Base-by-base conservation (phyloP, 2,113 vertebrate species). In the Connochaetes taurinus region DNA sequence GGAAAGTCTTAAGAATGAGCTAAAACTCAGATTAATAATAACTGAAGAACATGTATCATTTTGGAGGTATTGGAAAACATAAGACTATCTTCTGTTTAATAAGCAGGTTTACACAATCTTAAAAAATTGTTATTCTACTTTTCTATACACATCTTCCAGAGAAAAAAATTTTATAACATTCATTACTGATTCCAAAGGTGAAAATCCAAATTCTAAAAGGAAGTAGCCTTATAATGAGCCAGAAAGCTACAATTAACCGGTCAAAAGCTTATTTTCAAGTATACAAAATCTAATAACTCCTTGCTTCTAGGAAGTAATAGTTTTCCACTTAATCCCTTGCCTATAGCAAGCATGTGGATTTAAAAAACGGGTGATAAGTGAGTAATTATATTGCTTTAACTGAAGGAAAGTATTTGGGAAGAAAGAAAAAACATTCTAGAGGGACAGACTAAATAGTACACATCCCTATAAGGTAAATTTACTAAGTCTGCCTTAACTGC, bases 161-260 rank as follows among this genome's bases (percentile, higher is more conserved):
- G 27, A 36, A 92, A 92, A 96, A 71, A 74, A 81, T 81, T 90
- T 92, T 86, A 58, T 90, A 92, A 94, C 92, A 95, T 43, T 93
- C n/a, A 7, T 45, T 94, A 52, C 21, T 74, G 36, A 90, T 57
- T 57, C 71, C 60, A 87, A 3, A 57, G 25, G 78, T 85, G 58
- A 91, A 84, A 94, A 83, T 6, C 13, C 57, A 96, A 55, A 60
- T 74, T 93, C 50, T 90, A 93, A 93, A 87, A 58, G 25, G 52
- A 90, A 78, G 4, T 55, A 78, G 60, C 7, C 27, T n/a, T 45
- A 36, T 80, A 85, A 14, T 85, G 47, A 86, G n/a, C 17, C 84
- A 92, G 50, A 43, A 94, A 94, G n/a, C 43, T 92, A 27, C 53
- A 93, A 55, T 55, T 57, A 91, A 92, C 50, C 43, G 2, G 6